Base-by-base conservation (phyloP, 2,113 vertebrate genomes). In the Dromaius novaehollandiae region DNA sequence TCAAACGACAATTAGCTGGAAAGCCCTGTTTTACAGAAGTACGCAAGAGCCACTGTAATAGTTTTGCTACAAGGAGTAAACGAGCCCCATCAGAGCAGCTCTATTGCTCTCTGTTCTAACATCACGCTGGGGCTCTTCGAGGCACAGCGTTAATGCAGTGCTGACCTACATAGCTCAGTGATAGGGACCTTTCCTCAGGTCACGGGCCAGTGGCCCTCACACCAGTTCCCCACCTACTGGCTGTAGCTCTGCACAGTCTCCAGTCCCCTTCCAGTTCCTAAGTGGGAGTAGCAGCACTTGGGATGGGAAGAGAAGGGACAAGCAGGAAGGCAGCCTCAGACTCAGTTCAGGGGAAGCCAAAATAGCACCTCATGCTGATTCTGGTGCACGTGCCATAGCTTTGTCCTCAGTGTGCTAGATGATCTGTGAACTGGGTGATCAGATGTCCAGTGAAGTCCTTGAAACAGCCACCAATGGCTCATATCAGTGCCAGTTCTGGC, bases 341-440 rank as follows among this genome's bases (percentile, higher is more conserved):
- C 3, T 11, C 34, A n/a, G 61, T 65, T 60, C 11, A 3, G 12
- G 42, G 51, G 68, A 46, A 88, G 78, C 70, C 76, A 46, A 46
- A 7, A 3, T 4, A 15, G 34, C 4, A 22, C 0, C 2, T 19
- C 1, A 0, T 3, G 38, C 1, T 16, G 20, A 13, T 60, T 40
- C 38, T 84, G 44, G 34, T 34, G 58, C 42, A 8, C 0, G 9
- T 69, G 16, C 38, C 2, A 2, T 40, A 9, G 15, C 51, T 76
- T 64, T 69, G 28, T 25, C 58, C 12, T 25, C 40, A 58, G 56
- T 32, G 30, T 32, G 30, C 56, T 58, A 18, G n/a, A 6, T 60
- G 53, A 7, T 10, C 44, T 66, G 19, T 46, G 65, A 13, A 30
- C 53, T 69, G 42, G 7, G 20, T 76, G 71, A 44, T 77, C 40